Percentiles rank a stretch among this genome's conserved stretches.
Conservation (phyloP, 2,797 vertebrate species). For the Muscicapa comitata region DNA sequence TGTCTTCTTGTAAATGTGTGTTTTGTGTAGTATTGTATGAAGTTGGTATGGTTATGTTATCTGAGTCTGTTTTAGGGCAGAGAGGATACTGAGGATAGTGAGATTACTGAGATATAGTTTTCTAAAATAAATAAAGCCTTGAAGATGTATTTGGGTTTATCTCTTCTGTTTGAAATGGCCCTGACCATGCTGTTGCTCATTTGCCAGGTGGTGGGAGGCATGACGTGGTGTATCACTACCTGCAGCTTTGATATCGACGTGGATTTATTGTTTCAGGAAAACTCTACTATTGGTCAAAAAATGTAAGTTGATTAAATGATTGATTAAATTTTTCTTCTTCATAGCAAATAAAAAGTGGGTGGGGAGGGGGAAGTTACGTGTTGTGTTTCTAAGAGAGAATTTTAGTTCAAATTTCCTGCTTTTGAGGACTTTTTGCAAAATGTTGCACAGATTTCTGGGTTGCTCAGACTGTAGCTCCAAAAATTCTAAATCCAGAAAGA, state of each 20-base stretch:
- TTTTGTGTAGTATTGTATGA: not conserved
- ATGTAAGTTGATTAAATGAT: slow-evolving; percentile 81
- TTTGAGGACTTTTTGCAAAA: not conserved
- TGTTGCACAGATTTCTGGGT: not conserved
- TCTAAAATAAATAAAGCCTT: not conserved
- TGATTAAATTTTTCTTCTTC: not conserved
- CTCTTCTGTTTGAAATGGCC: not conserved
- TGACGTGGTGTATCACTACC: slow-evolving; percentile 99
- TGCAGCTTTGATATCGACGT: slow-evolving; percentile 95
- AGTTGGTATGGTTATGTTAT: not conserved
- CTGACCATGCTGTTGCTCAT: not conserved
- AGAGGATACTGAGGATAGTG: not conserved
- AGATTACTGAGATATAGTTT: not conserved
- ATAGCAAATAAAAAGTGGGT: accelerated
- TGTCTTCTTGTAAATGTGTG: not conserved
- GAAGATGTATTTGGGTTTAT: not conserved
- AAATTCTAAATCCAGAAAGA: not conserved
- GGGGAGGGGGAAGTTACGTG: not conserved
- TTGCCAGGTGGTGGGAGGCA: slow-evolving; percentile 92
- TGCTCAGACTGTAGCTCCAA: not conserved
- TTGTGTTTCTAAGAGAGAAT: not conserved
- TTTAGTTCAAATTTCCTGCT: not conserved
- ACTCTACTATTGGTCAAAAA: slow-evolving; percentile 97
- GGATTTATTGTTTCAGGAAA: slow-evolving; percentile 97
- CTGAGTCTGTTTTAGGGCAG: not conserved